These are phyloP conservation scores for Eclectus roratus DNA, from an alignment of 2,113 vertebrate species.

Conservation along the genomic window DNA sequence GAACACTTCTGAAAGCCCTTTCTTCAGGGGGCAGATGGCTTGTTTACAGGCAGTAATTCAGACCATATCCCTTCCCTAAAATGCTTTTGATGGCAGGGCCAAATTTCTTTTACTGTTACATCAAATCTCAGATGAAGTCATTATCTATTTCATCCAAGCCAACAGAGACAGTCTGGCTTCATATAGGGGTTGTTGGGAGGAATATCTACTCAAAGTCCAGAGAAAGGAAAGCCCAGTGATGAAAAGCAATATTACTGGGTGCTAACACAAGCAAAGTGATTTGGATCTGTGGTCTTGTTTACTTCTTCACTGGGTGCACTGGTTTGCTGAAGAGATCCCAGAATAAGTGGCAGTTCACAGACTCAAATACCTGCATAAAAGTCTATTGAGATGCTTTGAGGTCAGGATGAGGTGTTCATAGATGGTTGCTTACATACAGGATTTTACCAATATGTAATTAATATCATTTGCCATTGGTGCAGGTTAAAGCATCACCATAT, in stretches of 20 bases:
- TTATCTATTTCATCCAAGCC: not conserved
- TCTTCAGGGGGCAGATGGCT: not conserved
- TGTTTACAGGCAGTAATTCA: not conserved
- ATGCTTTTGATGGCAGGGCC: not conserved
- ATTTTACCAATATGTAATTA: not conserved
- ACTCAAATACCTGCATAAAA: not conserved
- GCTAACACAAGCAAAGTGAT: not conserved
- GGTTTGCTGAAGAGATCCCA: not conserved
- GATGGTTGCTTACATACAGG: not conserved
- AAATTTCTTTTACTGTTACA: slow-evolving; percentile 12
- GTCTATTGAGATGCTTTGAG: not conserved
- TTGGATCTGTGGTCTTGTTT: not conserved
- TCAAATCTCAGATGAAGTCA: not conserved
- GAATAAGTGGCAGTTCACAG: not conserved
- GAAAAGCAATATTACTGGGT: not conserved
- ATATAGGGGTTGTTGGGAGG: not conserved
- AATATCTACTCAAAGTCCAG: not conserved
- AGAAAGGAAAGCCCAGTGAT: not conserved
- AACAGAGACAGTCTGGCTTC: not conserved
- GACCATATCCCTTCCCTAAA: not conserved
- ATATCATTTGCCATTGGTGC: not conserved
- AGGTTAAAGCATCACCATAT: not conserved
- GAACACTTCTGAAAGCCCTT: not conserved
- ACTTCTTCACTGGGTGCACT: not conserved
- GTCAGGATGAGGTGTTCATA: not conserved